These are phyloP conservation scores for Cryptus armator DNA, from an alignment of 2,888 invertebrate species.

Conservation along the genomic window DNA sequence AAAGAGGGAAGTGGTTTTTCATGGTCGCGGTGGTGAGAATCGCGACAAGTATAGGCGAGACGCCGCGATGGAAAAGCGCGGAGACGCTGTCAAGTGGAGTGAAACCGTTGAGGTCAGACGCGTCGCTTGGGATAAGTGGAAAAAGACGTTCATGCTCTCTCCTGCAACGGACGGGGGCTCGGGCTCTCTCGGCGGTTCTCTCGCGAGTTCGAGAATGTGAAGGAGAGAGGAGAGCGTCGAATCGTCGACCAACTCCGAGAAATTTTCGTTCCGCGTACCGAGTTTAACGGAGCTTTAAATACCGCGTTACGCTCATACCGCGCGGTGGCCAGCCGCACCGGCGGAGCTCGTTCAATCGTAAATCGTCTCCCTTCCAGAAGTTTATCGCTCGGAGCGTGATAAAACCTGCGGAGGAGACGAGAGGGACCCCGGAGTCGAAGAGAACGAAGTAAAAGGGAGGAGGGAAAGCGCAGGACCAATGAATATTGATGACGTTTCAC, in stretches of 20 bases:
- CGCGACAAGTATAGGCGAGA: not conserved
- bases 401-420: constrained; percentile 55
- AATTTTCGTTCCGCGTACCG: constrained; percentile 61
- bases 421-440: not conserved
- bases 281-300: constrained; percentile 62
- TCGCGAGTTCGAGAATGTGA: not conserved
- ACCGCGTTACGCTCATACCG: constrained; percentile 33
- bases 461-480: constrained; percentile 39
- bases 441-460: not conserved
- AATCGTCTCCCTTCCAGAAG: constrained; percentile 58
- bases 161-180: constrained; percentile 17
- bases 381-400: constrained; percentile 65
- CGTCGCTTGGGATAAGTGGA: constrained; percentile 48
- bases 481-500: constrained; percentile 66
- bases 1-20: not conserved
- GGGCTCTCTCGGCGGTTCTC: not conserved
- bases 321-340: constrained; percentile 3
- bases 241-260: constrained; percentile 36
- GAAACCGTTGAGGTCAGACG: constrained; percentile 35
- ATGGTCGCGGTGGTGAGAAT: not conserved
- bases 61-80: constrained; percentile 4
- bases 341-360: constrained; percentile 62
- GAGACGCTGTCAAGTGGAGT: constrained; percentile 28
- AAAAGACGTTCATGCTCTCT: constrained; percentile 58
- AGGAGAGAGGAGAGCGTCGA: constrained; percentile 15